Evolutionary conservation across 2,888 invertebrate genomes (phyloP), one percentile per base, ranked within the genome.

Genomic region (Nycteola revayana): DNA sequence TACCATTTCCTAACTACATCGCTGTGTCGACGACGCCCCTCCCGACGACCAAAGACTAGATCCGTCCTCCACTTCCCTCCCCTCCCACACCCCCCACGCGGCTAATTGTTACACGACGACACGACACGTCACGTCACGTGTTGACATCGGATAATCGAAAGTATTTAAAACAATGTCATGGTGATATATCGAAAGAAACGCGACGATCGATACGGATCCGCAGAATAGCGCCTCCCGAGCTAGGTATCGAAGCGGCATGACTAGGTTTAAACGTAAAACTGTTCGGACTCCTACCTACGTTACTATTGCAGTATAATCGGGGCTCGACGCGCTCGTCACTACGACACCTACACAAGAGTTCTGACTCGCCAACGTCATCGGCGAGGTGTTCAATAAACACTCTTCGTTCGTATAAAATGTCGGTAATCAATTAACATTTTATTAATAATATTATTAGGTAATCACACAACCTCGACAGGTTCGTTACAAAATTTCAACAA

Each of bases 1-100:
- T 45, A 72, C 64, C 64, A 56, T 66, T 69, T 52, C 58, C 74
- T 74, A 79, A 49, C 65, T 69, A 68, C 48, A 32, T 48, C 48
- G 31, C 30, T 29, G 45, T 40, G 45, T 50, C 57, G 45, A 48
- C 36, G 46, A 34, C 24, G 22, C 36, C 25, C 18, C 49, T 34
- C 43, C 48, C n/a, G n/a, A n/a, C 57, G 49, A 53, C 61, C 49
- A 54, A 44, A 43, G 52, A 59, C 58, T 56, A 58, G 52, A 58
- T 42, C 51, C 40, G 47, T 34, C 25, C 26, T 10, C 25, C 26
- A 27, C 32, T 10, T 24, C n/a, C n/a, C n/a, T n/a, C n/a, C n/a
- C n/a, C n/a, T 34, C 25, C 26, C 10, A 22, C 26, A 27, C 32
- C 10, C 21, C 23, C 21, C 30, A 0, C 23, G 27, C 25, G 9